Base-by-base conservation (phyloP, 2,888 invertebrate species). In the Gastrophysa polygoni region DNA sequence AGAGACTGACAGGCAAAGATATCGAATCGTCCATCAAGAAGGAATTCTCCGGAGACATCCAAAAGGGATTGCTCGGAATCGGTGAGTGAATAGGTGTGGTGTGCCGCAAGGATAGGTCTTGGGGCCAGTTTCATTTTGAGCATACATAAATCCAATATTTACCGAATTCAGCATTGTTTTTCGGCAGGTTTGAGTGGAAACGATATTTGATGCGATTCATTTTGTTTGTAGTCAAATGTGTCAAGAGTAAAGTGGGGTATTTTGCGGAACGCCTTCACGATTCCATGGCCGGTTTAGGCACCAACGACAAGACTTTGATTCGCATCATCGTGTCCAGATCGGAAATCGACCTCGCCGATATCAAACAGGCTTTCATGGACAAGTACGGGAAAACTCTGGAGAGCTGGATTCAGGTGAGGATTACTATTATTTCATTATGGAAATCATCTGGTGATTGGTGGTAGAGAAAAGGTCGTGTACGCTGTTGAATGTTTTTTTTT, bases 301-400 rank as follows among this genome's bases (percentile, higher is more conserved):
- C 96, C 67, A 94, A 92, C 78, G 96, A 97, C 81, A 91, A 92
- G 80, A 93, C 95, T 63, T 85, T 97, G 72, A 95, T 96, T 78
- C 91, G 96, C 79, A 93, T 97, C 75, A 83, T 96, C 69, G 95
- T 96, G 58, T 93, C 95, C 72, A 89, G 95, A 80, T 91, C 92
- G 59, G 93, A 95, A 85, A 93, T 95, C 73, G 96, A 96, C 82
- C 86, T 96, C 76, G 94, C 93, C 59, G 94, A 95, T 80, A 94
- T 97, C 78, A 96, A 95, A 80, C 90, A 91, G 78, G 94, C 94
- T 68, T 97, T 95, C 85, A 85, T 90, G 74, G 91, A 91, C 73
- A 85, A 86, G 73, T 95, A 91, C 77, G 91, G 89, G 76, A 94
- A 94, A 81, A 85, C 91, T 60, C 82, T 96, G 78, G 94, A 93